phyloP scores from a whole-genome alignment of 1,140 invertebrate genomes.

The Harpegnathos saltator region DNA sequence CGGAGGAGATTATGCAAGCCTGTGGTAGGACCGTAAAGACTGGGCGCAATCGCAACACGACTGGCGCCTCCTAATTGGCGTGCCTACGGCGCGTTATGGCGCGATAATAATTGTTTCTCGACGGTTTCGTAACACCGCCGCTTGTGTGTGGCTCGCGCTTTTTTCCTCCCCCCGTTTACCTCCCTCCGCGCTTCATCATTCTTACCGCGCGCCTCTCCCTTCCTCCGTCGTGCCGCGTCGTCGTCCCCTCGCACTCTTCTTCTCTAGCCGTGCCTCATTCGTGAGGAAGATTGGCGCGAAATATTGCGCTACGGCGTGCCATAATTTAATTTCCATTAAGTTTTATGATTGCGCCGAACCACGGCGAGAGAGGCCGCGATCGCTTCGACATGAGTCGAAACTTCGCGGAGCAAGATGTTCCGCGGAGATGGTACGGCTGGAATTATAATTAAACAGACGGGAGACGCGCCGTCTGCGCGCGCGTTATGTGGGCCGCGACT shows the following conservation, averaged over 20 bases:
- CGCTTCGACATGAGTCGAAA: constrained; percentile 33
- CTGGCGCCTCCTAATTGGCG: constrained; percentile 73
- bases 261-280: constrained; percentile 3
- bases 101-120: constrained; percentile 72
- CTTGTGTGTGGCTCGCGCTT: constrained; percentile 31
- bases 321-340: constrained; percentile 72
- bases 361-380: constrained; percentile 53
- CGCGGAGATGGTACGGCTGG: not conserved
- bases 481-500: constrained; percentile 18
- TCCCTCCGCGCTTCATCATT: too few species aligned
- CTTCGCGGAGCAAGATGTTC: constrained; percentile 31
- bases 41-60: constrained; percentile 66
- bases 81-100: constrained; percentile 68
- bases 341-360: constrained; percentile 67
- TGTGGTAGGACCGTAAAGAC: constrained; percentile 68
- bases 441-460: constrained; percentile 58
- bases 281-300: constrained; percentile 33
- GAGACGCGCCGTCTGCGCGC: not conserved
- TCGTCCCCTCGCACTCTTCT: not conserved
- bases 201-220: not conserved
- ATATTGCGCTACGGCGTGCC: constrained; percentile 57
- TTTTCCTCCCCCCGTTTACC: constrained; percentile 1
- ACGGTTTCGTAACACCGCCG: constrained; percentile 65
- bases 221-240: not conserved
- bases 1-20: constrained; percentile 65